Percentiles rank a stretch among this genome's conserved stretches.
Conservation (phyloP, 2,113 vertebrate species). For the Brachyistius frenatus region DNA sequence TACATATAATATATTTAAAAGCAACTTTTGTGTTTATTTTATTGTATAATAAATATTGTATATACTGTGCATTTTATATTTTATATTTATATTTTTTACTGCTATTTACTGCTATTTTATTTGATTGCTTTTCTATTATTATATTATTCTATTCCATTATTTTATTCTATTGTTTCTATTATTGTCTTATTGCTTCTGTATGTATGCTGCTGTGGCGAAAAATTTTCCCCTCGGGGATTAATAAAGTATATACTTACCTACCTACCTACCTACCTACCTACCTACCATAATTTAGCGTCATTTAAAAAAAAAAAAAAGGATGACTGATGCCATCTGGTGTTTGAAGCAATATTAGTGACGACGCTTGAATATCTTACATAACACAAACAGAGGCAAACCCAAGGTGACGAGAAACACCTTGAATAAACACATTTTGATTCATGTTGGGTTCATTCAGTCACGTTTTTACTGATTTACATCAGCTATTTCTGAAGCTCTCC, state of each 20-base stretch:
- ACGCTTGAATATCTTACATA: not conserved
- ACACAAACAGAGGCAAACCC: not conserved
- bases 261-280: too few species aligned
- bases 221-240: too few species aligned
- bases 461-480: slow-evolving; percentile 9
- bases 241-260: too few species aligned
- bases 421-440: not conserved
- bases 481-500: not conserved
- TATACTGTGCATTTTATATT: too few species aligned
- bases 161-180: too few species aligned
- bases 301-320: not conserved
- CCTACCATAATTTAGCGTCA: too few species aligned
- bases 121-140: too few species aligned
- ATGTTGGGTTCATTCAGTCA: not conserved
- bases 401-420: not conserved
- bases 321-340: not conserved
- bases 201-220: too few species aligned
- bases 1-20: not conserved
- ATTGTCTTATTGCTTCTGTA: too few species aligned
- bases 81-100: not conserved
- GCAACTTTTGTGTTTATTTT: not conserved
- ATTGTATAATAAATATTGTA: too few species aligned
- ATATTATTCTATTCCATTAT: too few species aligned
- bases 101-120: too few species aligned
- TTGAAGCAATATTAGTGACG: slow-evolving; percentile 5